Evolutionary conservation across 2,888 invertebrate species (phyloP).

Genomic region (Diarsia mendica): DNA sequence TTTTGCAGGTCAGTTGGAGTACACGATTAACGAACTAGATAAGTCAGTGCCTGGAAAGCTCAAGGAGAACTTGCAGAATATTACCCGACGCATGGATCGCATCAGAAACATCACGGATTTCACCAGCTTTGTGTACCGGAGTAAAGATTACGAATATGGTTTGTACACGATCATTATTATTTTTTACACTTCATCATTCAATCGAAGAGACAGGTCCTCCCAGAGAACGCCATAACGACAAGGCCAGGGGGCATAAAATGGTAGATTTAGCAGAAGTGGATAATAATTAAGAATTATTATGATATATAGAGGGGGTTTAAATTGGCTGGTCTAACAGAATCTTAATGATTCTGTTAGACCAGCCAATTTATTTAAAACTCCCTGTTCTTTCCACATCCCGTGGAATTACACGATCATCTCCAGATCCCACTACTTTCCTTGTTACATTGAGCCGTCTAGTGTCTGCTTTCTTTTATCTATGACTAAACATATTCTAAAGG

Average conservation of each 20-base stretch:
- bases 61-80: constrained; percentile 84
- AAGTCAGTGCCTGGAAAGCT: constrained; percentile 83
- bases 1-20: constrained; percentile 83
- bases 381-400: not conserved
- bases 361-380: too few species aligned
- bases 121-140: constrained; percentile 79
- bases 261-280: too few species aligned
- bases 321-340: too few species aligned
- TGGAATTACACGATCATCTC: too few species aligned
- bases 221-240: not conserved
- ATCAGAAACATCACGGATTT: constrained; percentile 79
- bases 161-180: constrained; percentile 49
- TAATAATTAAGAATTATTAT: too few species aligned
- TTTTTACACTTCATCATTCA: not conserved
- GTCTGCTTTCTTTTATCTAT: not conserved
- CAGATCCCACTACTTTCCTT: not conserved
- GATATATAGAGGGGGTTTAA: too few species aligned
- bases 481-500: not conserved
- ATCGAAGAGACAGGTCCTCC: not conserved
- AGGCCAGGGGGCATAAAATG: too few species aligned
- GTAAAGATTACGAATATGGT: constrained; percentile 88
- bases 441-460: not conserved
- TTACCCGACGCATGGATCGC: constrained; percentile 85
- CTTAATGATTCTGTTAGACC: too few species aligned
- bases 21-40: constrained; percentile 86